Percentiles rank a stretch among this genome's conserved stretches.
These are phyloP conservation scores for Nothobranchius furzeri DNA, from an alignment of 2,113 vertebrate genomes.

Conservation along the genomic window DNA sequence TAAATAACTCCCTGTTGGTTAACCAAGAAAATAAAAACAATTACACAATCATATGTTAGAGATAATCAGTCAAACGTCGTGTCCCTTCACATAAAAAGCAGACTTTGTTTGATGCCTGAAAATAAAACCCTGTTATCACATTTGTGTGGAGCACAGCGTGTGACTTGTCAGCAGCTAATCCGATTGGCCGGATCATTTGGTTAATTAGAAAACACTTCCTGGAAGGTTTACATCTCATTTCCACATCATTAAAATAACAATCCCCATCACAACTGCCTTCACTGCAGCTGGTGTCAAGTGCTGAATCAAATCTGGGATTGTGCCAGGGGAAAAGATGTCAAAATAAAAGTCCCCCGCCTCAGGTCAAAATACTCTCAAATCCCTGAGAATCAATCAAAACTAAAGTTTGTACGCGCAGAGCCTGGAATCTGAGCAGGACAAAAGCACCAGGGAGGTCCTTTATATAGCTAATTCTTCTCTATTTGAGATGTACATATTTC, in stretches of 20 bases:
- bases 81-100: slow-evolving; percentile 15
- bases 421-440: slow-evolving; percentile 60
- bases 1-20: slow-evolving; percentile 3
- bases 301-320: slow-evolving; percentile 55
- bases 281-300: slow-evolving; percentile 57
- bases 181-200: slow-evolving; percentile 60
- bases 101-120: slow-evolving; percentile 47
- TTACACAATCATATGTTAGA: not conserved
- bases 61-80: slow-evolving; percentile 43
- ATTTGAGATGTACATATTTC: slow-evolving; percentile 77
- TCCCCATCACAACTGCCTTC: slow-evolving; percentile 54
- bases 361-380: slow-evolving; percentile 73
- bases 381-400: slow-evolving; percentile 71
- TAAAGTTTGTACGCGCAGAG: slow-evolving; percentile 59
- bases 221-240: slow-evolving; percentile 69
- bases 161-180: slow-evolving; percentile 53
- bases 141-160: slow-evolving; percentile 22
- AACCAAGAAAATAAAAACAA: slow-evolving; percentile 10
- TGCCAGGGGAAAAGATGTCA: slow-evolving; percentile 72
- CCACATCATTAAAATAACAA: slow-evolving; percentile 69
- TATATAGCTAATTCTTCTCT: slow-evolving; percentile 72
- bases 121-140: slow-evolving; percentile 52
- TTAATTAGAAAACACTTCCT: slow-evolving; percentile 67
- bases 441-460: slow-evolving; percentile 71
- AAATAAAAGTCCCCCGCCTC: slow-evolving; percentile 72